Percentiles rank a stretch among this genome's conserved stretches.
These are phyloP conservation scores for Stigmatopora nigra DNA, from an alignment of 2,113 vertebrate genomes.

Conservation along the genomic window DNA sequence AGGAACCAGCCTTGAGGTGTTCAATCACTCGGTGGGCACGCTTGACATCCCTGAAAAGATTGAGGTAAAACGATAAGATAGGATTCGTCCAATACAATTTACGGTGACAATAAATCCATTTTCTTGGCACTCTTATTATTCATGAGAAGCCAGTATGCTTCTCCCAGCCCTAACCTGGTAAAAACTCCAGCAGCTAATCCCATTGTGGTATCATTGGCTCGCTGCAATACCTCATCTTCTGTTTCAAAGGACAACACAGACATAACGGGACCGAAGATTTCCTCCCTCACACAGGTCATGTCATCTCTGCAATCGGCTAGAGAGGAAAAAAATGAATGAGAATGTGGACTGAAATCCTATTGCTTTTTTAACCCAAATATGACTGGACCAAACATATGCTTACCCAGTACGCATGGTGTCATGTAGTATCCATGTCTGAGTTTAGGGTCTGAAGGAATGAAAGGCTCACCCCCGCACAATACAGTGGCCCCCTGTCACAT, in stretches of 20 bases:
- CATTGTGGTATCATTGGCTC: conserved; percentile 81
- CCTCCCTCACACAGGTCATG: conserved; percentile 92
- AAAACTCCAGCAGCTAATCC: conserved; percentile 95
- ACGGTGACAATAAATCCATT: not conserved
- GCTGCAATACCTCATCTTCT: conserved; percentile 81
- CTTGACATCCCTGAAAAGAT: conserved; percentile 75
- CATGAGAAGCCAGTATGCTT: not conserved
- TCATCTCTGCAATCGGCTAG: conserved; percentile 83
- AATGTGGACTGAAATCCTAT: not conserved
- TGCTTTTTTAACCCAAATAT: not conserved
- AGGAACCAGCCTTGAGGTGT: conserved; percentile 85
- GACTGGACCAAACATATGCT: conserved; percentile 15
- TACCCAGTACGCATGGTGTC: conserved; percentile 88
- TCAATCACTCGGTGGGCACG: conserved; percentile 86
- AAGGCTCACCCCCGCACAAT: conserved; percentile 81
- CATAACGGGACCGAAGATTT: conserved; percentile 99
- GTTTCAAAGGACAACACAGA: conserved; percentile 87
- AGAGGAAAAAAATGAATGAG: not conserved
- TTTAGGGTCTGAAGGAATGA: conserved; percentile 78
- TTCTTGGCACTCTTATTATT: not conserved
- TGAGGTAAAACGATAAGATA: not conserved
- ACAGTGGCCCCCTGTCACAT: conserved; percentile 80
- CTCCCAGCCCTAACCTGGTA: conserved; percentile 72
- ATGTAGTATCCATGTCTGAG: conserved; percentile 87
- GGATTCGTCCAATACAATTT: too few species aligned